Evolutionary conservation across 2,888 invertebrate species (phyloP).

Genomic region (Atrina japonica): DNA sequence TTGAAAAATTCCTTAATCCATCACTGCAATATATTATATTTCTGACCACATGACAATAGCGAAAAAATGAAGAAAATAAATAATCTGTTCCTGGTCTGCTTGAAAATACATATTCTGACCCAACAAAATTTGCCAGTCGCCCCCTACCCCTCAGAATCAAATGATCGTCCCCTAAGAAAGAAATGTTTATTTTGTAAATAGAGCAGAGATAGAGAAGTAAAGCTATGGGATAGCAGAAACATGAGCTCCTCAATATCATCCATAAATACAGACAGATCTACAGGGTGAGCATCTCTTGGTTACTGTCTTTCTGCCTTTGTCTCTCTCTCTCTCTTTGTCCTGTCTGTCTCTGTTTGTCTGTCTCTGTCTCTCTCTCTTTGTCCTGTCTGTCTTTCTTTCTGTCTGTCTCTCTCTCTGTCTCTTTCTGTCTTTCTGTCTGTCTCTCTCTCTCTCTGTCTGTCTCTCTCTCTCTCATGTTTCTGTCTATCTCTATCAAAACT

Average conservation of each 20-base stretch:
- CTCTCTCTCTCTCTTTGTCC: constrained; percentile 9
- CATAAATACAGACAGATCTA: constrained; percentile 91
- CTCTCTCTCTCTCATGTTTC: not conserved
- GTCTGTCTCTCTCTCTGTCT: not conserved
- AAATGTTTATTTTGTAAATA: constrained; percentile 7
- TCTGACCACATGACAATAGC: too few species aligned
- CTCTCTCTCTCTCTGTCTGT: not conserved
- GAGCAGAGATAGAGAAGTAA: constrained; percentile 89
- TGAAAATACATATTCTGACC: too few species aligned
- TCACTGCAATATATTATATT: too few species aligned
- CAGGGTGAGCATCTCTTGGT: constrained; percentile 86
- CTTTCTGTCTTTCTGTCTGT: not conserved
- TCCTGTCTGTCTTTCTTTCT: too few species aligned
- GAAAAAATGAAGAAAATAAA: too few species aligned
- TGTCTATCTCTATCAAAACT: too few species aligned
- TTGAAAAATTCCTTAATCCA: too few species aligned
- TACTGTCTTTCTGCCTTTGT: constrained; percentile 3
- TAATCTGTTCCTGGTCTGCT: too few species aligned
- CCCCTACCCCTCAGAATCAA: too few species aligned
- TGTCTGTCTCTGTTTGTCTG: not conserved
- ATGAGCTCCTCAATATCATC: constrained; percentile 88
- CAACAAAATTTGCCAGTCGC: too few species aligned
- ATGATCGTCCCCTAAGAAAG: too few species aligned
- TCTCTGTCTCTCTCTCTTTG: constrained; percentile 11
- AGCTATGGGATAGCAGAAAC: constrained; percentile 91